Conservation (phyloP, 1,140 invertebrate species). For the Bicyclus anynana region DNA sequence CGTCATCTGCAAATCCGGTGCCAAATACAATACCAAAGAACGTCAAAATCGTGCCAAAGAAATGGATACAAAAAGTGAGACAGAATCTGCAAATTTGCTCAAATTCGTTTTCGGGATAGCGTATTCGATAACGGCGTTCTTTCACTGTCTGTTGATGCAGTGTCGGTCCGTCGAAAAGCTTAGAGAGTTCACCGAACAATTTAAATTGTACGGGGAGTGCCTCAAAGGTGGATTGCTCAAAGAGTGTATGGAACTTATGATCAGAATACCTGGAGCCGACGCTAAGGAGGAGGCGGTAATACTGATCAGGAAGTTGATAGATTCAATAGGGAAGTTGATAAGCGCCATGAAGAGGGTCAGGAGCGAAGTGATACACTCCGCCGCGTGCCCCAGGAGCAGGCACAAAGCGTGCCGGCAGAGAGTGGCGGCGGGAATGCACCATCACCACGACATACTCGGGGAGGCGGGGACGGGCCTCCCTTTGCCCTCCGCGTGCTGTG, state of each 20-base stretch:
- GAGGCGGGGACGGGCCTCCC: slow-evolving; percentile 41
- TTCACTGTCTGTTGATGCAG: slow-evolving; percentile 80
- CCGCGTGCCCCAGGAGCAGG: slow-evolving; percentile 69
- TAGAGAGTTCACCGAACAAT: slow-evolving; percentile 79
- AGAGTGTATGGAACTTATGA: slow-evolving; percentile 77
- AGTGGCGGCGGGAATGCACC: slow-evolving; percentile 70
- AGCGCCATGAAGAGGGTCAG: slow-evolving; percentile 78
- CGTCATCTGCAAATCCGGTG: slow-evolving; percentile 64
- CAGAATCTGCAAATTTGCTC: slow-evolving; percentile 69
- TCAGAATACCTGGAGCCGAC: slow-evolving; percentile 73
- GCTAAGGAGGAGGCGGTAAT: slow-evolving; percentile 55
- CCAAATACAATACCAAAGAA: slow-evolving; percentile 43
- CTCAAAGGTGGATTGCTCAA: slow-evolving; percentile 79
- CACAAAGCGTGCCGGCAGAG: slow-evolving; percentile 75
- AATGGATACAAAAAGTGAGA: slow-evolving; percentile 29
- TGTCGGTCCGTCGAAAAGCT: slow-evolving; percentile 76
- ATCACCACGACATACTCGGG: slow-evolving; percentile 80
- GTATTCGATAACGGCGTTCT: slow-evolving; percentile 79
- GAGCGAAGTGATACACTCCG: slow-evolving; percentile 77
- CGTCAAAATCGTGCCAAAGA: slow-evolving; percentile 36
- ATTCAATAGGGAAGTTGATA: slow-evolving; percentile 79
- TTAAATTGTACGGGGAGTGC: slow-evolving; percentile 80
- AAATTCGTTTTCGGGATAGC: slow-evolving; percentile 81
- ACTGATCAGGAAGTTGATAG: slow-evolving; percentile 77
- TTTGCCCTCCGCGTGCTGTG: slow-evolving; percentile 71